A percentile compares a stretch with the other conserved stretches of the same genome.
Conservation (phyloP, 2,113 vertebrate genomes). For the Camelus bactrianus region DNA sequence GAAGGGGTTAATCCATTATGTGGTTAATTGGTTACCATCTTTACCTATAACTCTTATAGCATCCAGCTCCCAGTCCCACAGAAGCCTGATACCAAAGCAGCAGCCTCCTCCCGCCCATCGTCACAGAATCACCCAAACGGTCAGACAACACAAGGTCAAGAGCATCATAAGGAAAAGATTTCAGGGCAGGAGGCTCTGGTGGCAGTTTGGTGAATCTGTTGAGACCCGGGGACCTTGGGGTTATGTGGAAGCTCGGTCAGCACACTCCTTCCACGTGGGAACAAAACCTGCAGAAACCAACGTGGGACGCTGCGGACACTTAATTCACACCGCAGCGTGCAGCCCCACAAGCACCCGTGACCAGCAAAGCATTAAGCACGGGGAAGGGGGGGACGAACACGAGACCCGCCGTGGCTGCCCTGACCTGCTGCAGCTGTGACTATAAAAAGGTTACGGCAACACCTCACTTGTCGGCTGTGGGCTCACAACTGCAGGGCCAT, state of each 20-base stretch:
- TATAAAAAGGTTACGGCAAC: background rate
- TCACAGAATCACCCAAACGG: background rate
- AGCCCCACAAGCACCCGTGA: background rate
- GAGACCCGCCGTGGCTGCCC: background rate
- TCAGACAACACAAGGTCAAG: background rate
- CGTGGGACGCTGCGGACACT: background rate
- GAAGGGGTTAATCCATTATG: slow-evolving; percentile 82
- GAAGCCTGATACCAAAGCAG: background rate
- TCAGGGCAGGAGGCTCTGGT: background rate
- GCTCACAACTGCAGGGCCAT: background rate
- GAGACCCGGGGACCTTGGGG: background rate
- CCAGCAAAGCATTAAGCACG: background rate
- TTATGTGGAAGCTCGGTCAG: background rate
- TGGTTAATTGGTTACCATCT: slow-evolving; percentile 84
- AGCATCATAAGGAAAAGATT: background rate
- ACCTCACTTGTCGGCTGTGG: background rate
- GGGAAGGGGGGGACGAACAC: background rate
- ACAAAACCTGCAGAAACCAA: background rate
- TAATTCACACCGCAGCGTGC: background rate
- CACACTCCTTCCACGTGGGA: background rate
- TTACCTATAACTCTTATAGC: background rate
- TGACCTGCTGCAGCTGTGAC: background rate
- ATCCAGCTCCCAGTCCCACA: background rate
- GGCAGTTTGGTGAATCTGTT: background rate
- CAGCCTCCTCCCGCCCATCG: background rate